A percentile compares a stretch with the other conserved stretches of the same genome.
Conservation (phyloP, 2,113 vertebrate species). For the Parus major region DNA sequence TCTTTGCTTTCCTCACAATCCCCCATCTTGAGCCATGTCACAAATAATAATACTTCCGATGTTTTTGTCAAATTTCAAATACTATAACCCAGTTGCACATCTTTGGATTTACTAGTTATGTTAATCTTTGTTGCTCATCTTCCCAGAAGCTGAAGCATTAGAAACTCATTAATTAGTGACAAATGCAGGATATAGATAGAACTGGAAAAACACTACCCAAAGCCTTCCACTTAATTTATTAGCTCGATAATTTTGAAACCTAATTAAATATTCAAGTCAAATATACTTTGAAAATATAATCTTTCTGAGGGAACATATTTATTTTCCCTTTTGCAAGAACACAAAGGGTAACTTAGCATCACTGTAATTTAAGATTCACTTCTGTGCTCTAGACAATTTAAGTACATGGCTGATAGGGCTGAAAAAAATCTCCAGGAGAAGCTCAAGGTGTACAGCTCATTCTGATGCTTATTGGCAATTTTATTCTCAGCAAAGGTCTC, state of each 20-base stretch:
- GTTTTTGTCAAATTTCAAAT: conserved; percentile 72
- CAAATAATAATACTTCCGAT: conserved; percentile 84
- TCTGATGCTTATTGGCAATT: not conserved
- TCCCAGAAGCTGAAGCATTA: conserved; percentile 61
- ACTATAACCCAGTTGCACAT: conserved; percentile 67
- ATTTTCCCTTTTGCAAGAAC: conserved; percentile 47
- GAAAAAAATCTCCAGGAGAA: conserved; percentile 16
- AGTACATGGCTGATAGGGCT: not conserved
- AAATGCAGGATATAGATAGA: conserved; percentile 66
- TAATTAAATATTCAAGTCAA: conserved; percentile 66
- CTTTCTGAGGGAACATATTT: conserved; percentile 57
- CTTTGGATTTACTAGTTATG: conserved; percentile 57
- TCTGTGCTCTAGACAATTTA: conserved; percentile 47
- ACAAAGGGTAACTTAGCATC: conserved; percentile 34
- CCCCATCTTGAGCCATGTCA: conserved; percentile 86
- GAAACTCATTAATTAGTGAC: conserved; percentile 64
- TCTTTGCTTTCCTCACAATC: conserved; percentile 85
- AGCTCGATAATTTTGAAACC: conserved; percentile 59
- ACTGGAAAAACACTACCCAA: conserved; percentile 65
- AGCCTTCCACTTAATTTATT: conserved; percentile 58
- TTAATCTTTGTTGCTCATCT: conserved; percentile 70
- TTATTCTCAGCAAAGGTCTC: conserved; percentile 7
- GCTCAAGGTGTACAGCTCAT: not conserved
- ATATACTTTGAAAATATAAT: conserved; percentile 62
- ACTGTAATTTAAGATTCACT: conserved; percentile 36